Conservation (phyloP, 2,797 vertebrate genomes). For the Poeciliopsis turneri region DNA sequence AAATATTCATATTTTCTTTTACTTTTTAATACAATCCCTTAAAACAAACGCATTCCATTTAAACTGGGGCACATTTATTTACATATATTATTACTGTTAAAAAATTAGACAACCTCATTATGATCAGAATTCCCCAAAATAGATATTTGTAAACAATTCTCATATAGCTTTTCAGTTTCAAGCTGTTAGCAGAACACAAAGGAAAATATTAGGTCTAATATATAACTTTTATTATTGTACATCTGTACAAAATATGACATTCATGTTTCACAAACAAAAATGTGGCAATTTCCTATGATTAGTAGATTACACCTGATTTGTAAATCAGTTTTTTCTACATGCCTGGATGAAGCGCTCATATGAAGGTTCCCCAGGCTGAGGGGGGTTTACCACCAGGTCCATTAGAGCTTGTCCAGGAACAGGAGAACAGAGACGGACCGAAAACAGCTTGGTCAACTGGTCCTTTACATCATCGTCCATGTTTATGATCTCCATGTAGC, state of each 20-base stretch:
- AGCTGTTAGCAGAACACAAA: not conserved
- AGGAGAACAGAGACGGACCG: constrained; percentile 87
- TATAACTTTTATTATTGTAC: not conserved
- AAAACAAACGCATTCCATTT: not conserved
- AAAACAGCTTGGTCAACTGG: constrained; percentile 87
- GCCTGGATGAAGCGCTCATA: constrained; percentile 85
- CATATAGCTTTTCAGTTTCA: not conserved
- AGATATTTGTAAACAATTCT: not conserved
- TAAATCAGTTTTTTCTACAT: not conserved
- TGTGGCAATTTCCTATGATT: not conserved
- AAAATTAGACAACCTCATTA: not conserved
- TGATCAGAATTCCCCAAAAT: not conserved
- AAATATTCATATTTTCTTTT: not conserved
- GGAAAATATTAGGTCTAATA: not conserved
- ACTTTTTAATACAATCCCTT: not conserved
- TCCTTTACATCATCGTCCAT: constrained; percentile 86
- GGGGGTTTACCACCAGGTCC: constrained; percentile 84
- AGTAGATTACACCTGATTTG: not conserved
- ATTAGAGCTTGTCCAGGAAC: constrained; percentile 88
- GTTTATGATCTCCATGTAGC: constrained; percentile 93
- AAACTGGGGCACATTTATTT: not conserved
- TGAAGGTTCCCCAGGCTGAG: constrained; percentile 87
- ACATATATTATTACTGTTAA: not conserved
- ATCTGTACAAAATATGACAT: not conserved
- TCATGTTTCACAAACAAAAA: not conserved